These are phyloP conservation scores for Desoria tigrina DNA, from an alignment of 2,888 invertebrate species.

Conservation along the genomic window DNA sequence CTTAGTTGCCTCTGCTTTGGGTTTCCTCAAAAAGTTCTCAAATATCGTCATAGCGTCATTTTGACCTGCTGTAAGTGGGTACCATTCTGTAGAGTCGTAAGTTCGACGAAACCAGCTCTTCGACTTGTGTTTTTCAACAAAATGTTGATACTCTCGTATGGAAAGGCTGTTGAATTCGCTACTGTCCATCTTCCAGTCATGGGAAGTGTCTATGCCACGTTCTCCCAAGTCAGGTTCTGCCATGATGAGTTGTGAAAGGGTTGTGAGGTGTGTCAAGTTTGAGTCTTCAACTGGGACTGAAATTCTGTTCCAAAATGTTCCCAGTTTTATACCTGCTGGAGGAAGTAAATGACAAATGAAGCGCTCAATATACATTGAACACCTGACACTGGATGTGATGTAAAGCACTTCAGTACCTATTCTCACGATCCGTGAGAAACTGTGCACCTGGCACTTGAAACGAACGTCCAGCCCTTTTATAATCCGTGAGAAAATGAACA, in stretches of 20 bases:
- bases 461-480: too few species aligned
- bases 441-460: too few species aligned
- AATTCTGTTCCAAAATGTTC: neutral
- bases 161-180: neutral
- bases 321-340: neutral
- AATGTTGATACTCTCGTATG: constrained; percentile 3
- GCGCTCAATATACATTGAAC: too few species aligned
- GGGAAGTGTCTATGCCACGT: neutral
- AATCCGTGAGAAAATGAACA: too few species aligned
- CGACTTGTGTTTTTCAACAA: constrained; percentile 1
- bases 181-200: constrained; percentile 8
- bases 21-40: neutral
- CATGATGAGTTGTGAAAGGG: too few species aligned
- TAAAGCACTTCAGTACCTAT: too few species aligned
- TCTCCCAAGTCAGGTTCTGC: constrained; percentile 8
- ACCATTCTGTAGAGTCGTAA: neutral
- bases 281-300: too few species aligned
- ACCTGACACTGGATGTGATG: too few species aligned
- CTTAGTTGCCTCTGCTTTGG: neutral
- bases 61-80: neutral
- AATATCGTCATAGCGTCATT: neutral
- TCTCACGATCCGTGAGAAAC: too few species aligned
- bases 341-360: too few species aligned
- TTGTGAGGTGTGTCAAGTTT: too few species aligned
- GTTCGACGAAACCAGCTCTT: neutral